Percentiles rank a stretch among this genome's conserved stretches.
Conservation (phyloP, 2,797 vertebrate genomes). For the Sebastes baramenuke region DNA sequence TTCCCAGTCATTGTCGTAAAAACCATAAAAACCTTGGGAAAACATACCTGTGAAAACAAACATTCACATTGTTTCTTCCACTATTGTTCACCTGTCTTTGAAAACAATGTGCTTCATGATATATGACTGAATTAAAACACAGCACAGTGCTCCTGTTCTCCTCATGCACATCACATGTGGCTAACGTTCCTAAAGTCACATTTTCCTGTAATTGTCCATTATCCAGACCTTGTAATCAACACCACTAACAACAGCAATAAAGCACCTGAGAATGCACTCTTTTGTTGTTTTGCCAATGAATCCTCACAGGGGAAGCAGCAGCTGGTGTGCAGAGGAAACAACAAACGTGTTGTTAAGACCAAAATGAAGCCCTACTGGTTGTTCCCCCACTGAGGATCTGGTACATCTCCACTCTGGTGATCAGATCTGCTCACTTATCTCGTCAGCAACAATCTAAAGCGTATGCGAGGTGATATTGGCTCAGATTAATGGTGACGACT, state of each 20-base stretch:
- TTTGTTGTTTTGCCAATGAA: slow-evolving; percentile 55
- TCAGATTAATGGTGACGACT: neutral
- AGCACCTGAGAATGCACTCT: slow-evolving; percentile 70
- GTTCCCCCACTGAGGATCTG: slow-evolving; percentile 24
- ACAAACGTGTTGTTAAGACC: slow-evolving; percentile 33
- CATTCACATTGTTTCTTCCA: slow-evolving; percentile 7
- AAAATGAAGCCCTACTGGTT: slow-evolving; percentile 20
- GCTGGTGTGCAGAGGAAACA: slow-evolving; percentile 62
- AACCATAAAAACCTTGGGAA: slow-evolving; percentile 7
- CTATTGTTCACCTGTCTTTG: slow-evolving; percentile 43
- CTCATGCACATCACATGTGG: slow-evolving; percentile 54
- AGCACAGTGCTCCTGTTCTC: neutral
- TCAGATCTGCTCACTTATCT: slow-evolving; percentile 37
- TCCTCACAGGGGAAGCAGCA: slow-evolving; percentile 42
- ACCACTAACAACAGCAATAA: slow-evolving; percentile 22
- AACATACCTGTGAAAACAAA: slow-evolving; percentile 28
- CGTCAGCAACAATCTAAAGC: neutral
- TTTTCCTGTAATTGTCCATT: slow-evolving; percentile 58
- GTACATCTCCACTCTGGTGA: neutral
- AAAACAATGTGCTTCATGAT: slow-evolving; percentile 19
- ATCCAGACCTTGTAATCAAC: slow-evolving; percentile 60
- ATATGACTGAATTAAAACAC: slow-evolving; percentile 33
- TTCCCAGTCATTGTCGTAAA: slow-evolving; percentile 45
- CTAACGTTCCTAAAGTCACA: slow-evolving; percentile 17
- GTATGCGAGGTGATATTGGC: neutral